These are phyloP conservation scores for Eunapius fragilis DNA, from an alignment of 37 sponge, comb jelly and placozoan species.

Conservation along the genomic window DNA sequence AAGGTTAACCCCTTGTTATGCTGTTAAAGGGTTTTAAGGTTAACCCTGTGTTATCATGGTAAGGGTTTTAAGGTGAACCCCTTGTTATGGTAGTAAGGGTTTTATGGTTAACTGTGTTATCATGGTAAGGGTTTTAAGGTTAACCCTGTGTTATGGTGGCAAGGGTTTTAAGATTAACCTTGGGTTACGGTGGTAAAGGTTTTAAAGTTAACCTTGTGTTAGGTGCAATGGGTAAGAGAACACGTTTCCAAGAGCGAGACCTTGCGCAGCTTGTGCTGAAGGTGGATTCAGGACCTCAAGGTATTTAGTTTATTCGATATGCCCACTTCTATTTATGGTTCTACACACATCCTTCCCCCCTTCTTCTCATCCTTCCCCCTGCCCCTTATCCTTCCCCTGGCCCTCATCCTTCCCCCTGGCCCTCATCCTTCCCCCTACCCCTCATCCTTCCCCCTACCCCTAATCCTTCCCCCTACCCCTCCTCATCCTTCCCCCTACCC, in stretches of 20 bases:
- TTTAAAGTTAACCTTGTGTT: neutral
- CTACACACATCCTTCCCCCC: too few relatives aligned
- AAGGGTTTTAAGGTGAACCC: too few relatives aligned
- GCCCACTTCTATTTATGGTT: neutral
- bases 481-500: neutral
- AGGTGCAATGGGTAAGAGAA: slow-evolving; percentile 91
- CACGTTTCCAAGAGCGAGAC: slow-evolving; percentile 77
- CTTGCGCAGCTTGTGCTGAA: slow-evolving; percentile 76
- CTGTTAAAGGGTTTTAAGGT: too few relatives aligned
- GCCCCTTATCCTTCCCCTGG: neutral
- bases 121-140: too few relatives aligned
- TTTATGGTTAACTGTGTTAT: too few relatives aligned
- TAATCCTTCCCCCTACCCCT: neutral
- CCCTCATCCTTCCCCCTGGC: neutral
- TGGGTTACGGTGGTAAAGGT: too few relatives aligned
- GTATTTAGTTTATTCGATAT: neutral
- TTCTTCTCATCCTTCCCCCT: neutral
- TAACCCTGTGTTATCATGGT: too few relatives aligned
- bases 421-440: neutral
- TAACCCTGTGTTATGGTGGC: too few relatives aligned
- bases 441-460: neutral
- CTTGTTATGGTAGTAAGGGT: too few relatives aligned
- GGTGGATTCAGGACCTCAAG: slow-evolving; percentile 7
- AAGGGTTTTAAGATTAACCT: too few relatives aligned
- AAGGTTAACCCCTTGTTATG: too few relatives aligned